Conservation (phyloP, 2,888 invertebrate genomes). For the Xestoiulus laeticollis region DNA sequence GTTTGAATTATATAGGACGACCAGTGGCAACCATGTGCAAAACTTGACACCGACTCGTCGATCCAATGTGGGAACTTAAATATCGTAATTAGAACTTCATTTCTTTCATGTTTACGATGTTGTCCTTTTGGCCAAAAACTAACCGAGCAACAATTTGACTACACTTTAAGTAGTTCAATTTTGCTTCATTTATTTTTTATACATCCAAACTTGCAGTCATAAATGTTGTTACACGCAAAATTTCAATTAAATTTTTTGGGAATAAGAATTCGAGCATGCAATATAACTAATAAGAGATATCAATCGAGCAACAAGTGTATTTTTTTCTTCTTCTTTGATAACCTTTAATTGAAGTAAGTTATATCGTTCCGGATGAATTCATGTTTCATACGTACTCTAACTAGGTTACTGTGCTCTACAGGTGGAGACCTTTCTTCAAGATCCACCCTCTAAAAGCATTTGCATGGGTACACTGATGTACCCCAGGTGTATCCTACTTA, state of each 20-base stretch:
- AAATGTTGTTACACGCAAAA: neutral
- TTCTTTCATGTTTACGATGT: conserved; percentile 1
- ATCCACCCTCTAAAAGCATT: neutral
- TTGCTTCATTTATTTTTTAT: neutral
- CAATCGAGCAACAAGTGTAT: neutral
- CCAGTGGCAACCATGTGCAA: conserved; percentile 29
- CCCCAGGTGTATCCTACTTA: conserved; percentile 1
- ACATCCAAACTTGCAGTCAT: neutral
- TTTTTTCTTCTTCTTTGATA: neutral
- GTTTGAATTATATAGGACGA: neutral
- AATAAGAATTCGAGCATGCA: neutral
- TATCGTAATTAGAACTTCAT: neutral
- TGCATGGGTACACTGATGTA: neutral
- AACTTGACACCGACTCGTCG: conserved; percentile 15
- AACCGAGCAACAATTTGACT: neutral
- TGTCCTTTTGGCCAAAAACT: conserved; percentile 31
- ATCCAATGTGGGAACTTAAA: conserved; percentile 3
- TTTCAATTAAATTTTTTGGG: neutral
- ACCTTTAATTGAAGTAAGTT: conserved; percentile 27
- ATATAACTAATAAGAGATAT: neutral
- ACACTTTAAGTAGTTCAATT: neutral
- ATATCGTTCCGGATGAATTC: conserved; percentile 11
- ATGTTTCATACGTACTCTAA: neutral
- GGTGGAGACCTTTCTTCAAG: conserved; percentile 23
- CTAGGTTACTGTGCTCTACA: conserved; percentile 37